Evolutionary conservation across 2,113 vertebrate species (phyloP).

Genomic region (Aramus guarauna): DNA sequence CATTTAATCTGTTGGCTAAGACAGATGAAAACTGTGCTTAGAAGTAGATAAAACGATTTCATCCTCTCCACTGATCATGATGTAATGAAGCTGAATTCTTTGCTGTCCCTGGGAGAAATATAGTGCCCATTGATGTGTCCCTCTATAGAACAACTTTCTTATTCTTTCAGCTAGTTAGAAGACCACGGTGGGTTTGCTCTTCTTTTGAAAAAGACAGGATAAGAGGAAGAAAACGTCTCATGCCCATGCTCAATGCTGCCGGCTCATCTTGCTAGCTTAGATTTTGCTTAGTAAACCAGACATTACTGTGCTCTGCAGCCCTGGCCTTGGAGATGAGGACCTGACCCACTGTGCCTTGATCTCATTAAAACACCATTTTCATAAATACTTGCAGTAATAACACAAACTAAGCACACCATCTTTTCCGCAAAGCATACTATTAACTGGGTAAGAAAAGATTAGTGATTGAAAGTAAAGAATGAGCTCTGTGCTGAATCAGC

Average conservation of each 20-base stretch:
- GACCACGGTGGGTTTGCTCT: background rate
- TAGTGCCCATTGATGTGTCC: background rate
- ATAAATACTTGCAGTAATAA: slow-evolving; percentile 40
- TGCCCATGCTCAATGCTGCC: background rate
- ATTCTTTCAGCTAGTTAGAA: background rate
- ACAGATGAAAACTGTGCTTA: background rate
- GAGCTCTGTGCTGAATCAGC: background rate
- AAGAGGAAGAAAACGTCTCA: slow-evolving; percentile 6
- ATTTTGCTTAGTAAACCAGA: background rate
- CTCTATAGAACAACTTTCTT: background rate
- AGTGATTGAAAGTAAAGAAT: background rate
- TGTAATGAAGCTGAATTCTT: background rate
- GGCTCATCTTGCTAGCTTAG: background rate
- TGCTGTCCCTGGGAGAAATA: background rate
- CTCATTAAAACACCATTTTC: background rate
- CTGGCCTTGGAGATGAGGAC: background rate
- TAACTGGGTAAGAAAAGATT: background rate
- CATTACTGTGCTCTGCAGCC: background rate
- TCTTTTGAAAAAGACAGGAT: slow-evolving; percentile 25
- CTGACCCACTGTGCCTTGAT: background rate
- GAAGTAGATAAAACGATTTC: background rate
- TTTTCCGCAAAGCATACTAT: slow-evolving; percentile 11
- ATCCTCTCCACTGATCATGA: background rate
- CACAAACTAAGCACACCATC: background rate
- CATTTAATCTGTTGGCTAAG: background rate